Base-by-base conservation (phyloP, 2,888 invertebrate species). In the Erebia palarica region DNA sequence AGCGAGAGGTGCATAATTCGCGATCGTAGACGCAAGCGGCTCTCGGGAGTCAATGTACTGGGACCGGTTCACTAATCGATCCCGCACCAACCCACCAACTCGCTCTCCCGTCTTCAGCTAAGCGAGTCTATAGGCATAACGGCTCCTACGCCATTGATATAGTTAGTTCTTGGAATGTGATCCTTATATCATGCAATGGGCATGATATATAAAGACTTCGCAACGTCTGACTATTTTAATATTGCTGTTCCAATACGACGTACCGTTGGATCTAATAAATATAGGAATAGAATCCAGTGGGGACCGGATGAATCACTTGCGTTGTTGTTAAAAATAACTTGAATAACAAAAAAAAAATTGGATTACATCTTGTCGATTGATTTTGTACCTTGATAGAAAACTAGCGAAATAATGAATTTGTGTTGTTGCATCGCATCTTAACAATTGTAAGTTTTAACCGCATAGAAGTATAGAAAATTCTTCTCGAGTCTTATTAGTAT, bases 1-100 rank as follows among this genome's bases (percentile, higher is more conserved):
- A 77, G 83, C 82, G 81, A 82, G 82, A 85, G 82, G 84, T 86
- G 84, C 83, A 84, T 84, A 86, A 85, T 86, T 87, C 84, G 85
- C 86, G 84, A 82, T 78, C 80, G 83, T 82, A 84, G 85, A 85
- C 83, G 83, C 86, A 86, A 81, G 82, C 79, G 85, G 81, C 84
- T 83, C 86, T 84, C 84, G 82, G 89, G 92, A 92, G 92, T 92
- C 93, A 92, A 93, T 84, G 93, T 83, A 91, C 84, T 81, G 83
- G 80, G 88, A 92, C 92, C 93, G 92, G 92, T 93, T 92, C 87
- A 86, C 88, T 93, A 91, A 92, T 92, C 91, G 91, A 86, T 91
- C 90, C 90, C 82, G 86, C 87, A 85, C 84, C 84, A 86, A 82
- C 83, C 81, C 87, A 85, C 84, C 84, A 86, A 82, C 83, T 81